Evolutionary conservation across 1,140 invertebrate genomes (phyloP), one percentile per base, ranked within the genome.

Genomic region (Aphelenchoides avenae): DNA sequence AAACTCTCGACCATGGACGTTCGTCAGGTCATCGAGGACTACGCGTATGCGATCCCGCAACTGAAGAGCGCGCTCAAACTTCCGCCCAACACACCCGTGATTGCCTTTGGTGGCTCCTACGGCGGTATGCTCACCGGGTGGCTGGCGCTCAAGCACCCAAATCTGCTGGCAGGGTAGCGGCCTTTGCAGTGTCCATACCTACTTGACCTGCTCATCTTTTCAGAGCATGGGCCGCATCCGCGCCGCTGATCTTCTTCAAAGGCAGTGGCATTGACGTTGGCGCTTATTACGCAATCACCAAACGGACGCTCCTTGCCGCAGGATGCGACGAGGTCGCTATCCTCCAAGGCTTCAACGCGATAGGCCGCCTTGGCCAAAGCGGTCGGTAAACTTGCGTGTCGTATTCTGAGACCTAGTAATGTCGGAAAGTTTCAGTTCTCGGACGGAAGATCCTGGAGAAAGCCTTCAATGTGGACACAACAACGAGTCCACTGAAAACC

Each of bases 171-270:
- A n/a, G n/a, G n/a, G n/a, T n/a, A n/a, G 85, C 29, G 22, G 22
- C 26, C 24, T 41, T 41, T 2, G 5, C 1, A 39, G 2, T 15
- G 1, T 18, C 20, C 20, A 36, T 36, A n/a, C n/a, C n/a, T n/a
- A n/a, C n/a, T n/a, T n/a, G n/a, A n/a, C n/a, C n/a, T n/a, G n/a
- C n/a, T n/a, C n/a, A n/a, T n/a, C 63, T 20, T 77, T 77, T 66
- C n/a, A 90, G 91, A 15, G 86, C 92, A 1, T 84, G 96, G 51
- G 90, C 93, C 27, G 85, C 90, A 2, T 96, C 91, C 15, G 93
- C 93, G 0, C 93, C 93, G 0, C 85, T 97, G 57, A 84, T 87
- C 65, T 88, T 91, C 80, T 95, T 93, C 75, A 79, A 82, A 1
- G 86, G 84, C 18, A 74, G 91, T 13, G 52, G 59, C 37, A 61